A percentile compares a stretch with the other conserved stretches of the same genome.
Evolutionary conservation across 2,888 invertebrate species (phyloP).

Genomic region (Slavum lentiscoides): DNA sequence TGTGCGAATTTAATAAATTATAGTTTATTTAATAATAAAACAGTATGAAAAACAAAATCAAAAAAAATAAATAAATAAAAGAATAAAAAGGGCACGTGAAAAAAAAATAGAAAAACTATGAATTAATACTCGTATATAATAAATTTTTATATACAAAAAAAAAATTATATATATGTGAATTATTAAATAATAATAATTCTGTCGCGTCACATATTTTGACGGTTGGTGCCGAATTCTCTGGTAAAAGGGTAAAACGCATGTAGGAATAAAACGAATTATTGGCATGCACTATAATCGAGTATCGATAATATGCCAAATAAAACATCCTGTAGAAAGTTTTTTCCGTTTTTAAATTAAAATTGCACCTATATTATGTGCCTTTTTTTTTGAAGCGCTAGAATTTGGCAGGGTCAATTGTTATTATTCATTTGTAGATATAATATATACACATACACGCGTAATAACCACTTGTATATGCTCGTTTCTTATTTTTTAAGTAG

Average conservation of each 20-base stretch:
- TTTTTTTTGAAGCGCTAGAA: conserved; percentile 2
- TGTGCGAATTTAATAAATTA: conserved; percentile 27
- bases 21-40: conserved; percentile 34
- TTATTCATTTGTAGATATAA: neutral
- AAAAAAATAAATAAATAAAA: too few species aligned
- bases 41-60: too few species aligned
- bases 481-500: neutral
- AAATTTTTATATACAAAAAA: too few species aligned
- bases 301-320: conserved; percentile 37
- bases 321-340: conserved; percentile 52
- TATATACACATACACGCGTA: too few species aligned
- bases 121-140: too few species aligned
- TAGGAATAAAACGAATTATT: conserved; percentile 21
- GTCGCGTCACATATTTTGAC: neutral
- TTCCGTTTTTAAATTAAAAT: conserved; percentile 34
- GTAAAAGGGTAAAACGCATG: conserved; percentile 22
- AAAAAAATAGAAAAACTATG: too few species aligned
- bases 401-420: conserved; percentile 12
- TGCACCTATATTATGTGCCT: neutral
- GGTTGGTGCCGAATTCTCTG: neutral
- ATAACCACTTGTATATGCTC: neutral
- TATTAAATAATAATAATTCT: conserved; percentile 34
- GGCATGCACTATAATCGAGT: conserved; percentile 21
- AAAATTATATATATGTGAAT: neutral
- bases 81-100: too few species aligned